Conservation (phyloP, 2,113 vertebrate genomes). For the Nasalis larvatus region DNA sequence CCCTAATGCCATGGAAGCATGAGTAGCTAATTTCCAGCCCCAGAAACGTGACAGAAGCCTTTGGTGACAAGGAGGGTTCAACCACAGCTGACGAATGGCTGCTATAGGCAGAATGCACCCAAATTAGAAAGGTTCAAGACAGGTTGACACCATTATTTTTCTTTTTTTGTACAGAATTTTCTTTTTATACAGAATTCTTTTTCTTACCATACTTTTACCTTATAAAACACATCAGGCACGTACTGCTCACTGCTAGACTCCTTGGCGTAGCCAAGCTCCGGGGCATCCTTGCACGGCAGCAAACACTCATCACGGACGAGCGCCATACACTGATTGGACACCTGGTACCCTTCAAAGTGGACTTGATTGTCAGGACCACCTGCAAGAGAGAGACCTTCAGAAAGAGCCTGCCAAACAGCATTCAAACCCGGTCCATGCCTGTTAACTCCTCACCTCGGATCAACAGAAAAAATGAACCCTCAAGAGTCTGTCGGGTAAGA, state of each 20-base stretch:
- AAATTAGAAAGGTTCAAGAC: background rate
- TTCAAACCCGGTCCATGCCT: background rate
- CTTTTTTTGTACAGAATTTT: too few relatives aligned
- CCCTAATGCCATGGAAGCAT: too few relatives aligned
- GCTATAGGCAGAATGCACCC: background rate
- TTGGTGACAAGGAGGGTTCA: background rate
- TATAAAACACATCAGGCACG: slow-evolving; percentile 97
- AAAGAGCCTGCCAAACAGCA: rapidly evolving
- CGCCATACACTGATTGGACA: slow-evolving; percentile 99
- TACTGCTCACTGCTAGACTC: slow-evolving; percentile 99
- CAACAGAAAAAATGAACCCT: background rate
- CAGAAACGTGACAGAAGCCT: background rate
- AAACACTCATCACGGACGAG: slow-evolving; percentile 97
- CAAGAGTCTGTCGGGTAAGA: rapidly evolving
- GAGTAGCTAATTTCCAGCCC: background rate
- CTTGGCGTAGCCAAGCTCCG: slow-evolving; percentile 96
- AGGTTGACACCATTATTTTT: rapidly evolving
- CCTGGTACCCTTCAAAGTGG: slow-evolving; percentile 99
- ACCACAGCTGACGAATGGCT: background rate
- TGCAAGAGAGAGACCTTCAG: slow-evolving; percentile 74
- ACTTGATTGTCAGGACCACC: slow-evolving; percentile 99
- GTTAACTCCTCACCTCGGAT: background rate
- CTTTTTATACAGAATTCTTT: background rate
- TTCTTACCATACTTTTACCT: slow-evolving; percentile 83
- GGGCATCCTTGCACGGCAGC: slow-evolving; percentile 94